phyloP scores from a whole-genome alignment of 2,888 invertebrate genomes.

The Nemapogon koenigi region DNA sequence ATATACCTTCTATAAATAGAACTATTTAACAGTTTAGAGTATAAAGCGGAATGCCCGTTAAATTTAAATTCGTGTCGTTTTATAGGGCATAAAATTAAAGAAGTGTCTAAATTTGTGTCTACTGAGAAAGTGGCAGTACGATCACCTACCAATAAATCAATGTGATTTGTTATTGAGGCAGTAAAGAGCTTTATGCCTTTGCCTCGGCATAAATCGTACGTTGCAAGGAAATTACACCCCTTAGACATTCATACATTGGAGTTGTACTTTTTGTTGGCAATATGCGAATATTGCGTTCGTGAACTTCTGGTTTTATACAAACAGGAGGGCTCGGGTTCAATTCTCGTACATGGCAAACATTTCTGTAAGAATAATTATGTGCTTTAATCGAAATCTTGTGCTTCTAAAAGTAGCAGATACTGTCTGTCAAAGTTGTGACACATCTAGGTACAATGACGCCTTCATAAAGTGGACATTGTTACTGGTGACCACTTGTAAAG shows the following conservation, averaged over 20 bases:
- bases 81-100: constrained; percentile 10
- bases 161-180: constrained; percentile 34
- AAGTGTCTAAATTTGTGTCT: constrained; percentile 12
- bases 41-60: constrained; percentile 4
- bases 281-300: no score
- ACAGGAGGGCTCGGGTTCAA: no score
- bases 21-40: constrained; percentile 6
- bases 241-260: constrained; percentile 20
- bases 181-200: constrained; percentile 30
- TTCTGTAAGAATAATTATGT: no score
- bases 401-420: no score
- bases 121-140: constrained; percentile 8
- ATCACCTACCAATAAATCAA: constrained; percentile 25
- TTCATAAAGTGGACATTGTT: no score
- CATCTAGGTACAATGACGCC: no score
- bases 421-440: no score
- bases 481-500: no score
- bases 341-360: no score
- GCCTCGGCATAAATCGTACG: constrained; percentile 33
- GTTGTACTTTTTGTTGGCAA: no score
- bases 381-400: no score
- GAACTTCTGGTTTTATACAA: no score
- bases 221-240: constrained; percentile 33
- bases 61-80: constrained; percentile 8
- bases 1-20: constrained; percentile 1